phyloP scores from a whole-genome alignment of 1,140 invertebrate species.

The Myzus persicae region DNA sequence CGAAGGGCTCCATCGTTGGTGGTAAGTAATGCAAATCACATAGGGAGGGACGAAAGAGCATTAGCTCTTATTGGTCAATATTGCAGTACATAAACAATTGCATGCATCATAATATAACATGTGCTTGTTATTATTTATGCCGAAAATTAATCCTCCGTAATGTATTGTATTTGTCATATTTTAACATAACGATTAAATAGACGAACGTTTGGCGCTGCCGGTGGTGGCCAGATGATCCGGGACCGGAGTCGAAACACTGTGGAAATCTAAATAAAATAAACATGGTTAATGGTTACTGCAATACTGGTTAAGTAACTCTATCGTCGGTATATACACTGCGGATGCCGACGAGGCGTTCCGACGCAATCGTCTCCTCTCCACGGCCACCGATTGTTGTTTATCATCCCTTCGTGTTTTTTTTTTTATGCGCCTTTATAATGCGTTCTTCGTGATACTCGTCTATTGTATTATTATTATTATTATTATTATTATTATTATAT shows the following conservation, averaged over 20 bases:
- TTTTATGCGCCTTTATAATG: neutral
- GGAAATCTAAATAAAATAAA: neutral
- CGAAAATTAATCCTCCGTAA: too few relatives aligned
- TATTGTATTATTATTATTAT: neutral
- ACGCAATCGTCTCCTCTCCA: neutral
- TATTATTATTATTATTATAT: neutral
- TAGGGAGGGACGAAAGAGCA: too few relatives aligned
- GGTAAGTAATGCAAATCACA: too few relatives aligned
- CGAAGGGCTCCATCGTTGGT: too few relatives aligned
- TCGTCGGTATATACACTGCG: neutral
- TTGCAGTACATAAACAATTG: too few relatives aligned
- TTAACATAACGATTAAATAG: too few relatives aligned
- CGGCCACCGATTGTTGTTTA: neutral
- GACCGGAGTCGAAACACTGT: neutral
- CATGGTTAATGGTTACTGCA: neutral
- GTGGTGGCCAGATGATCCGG: neutral
- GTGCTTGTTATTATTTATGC: too few relatives aligned
- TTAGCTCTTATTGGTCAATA: too few relatives aligned
- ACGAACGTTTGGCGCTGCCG: neutral
- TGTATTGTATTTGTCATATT: too few relatives aligned
- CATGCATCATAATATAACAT: too few relatives aligned
- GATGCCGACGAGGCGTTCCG: too few relatives aligned
- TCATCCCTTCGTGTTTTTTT: conserved; percentile 23
- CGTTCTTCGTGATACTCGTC: neutral
- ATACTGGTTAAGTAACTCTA: neutral